These are phyloP conservation scores for Lasioglossum villosulum DNA, from an alignment of 2,888 invertebrate genomes.

Conservation along the genomic window DNA sequence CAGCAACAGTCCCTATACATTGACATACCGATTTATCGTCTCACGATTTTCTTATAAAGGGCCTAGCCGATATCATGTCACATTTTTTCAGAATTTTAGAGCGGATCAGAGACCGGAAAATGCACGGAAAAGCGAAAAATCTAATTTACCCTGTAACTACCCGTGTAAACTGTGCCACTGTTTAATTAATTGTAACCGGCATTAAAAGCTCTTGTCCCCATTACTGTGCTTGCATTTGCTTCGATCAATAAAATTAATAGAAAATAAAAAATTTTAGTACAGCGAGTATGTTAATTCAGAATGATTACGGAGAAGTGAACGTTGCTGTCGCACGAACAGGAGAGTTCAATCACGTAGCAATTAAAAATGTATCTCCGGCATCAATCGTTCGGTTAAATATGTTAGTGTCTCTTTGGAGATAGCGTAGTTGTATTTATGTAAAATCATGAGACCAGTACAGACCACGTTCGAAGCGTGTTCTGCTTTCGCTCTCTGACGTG, in stretches of 20 bases:
- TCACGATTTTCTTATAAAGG: neutral
- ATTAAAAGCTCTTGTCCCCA: neutral
- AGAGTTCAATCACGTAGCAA: conserved; percentile 33
- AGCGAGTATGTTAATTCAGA: neutral
- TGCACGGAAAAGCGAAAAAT: no score
- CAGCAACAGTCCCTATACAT: neutral
- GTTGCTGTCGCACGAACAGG: neutral
- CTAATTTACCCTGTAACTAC: no score
- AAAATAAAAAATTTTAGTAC: neutral
- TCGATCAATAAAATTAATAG: neutral
- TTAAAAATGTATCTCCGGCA: conserved; percentile 43
- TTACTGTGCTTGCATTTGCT: neutral
- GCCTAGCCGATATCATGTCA: no score
- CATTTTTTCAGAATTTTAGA: no score
- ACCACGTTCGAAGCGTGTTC: neutral
- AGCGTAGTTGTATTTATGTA: conserved; percentile 31
- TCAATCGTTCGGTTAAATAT: conserved; percentile 7
- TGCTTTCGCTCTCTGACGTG: neutral
- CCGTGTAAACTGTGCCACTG: neutral
- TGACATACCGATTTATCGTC: neutral
- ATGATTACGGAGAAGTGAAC: neutral
- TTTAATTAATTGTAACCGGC: neutral
- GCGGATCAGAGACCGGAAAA: no score
- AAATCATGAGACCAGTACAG: conserved; percentile 41
- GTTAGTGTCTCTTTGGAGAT: conserved; percentile 13